Conservation (phyloP, 1,140 invertebrate species). For the Caerostris darwini region DNA sequence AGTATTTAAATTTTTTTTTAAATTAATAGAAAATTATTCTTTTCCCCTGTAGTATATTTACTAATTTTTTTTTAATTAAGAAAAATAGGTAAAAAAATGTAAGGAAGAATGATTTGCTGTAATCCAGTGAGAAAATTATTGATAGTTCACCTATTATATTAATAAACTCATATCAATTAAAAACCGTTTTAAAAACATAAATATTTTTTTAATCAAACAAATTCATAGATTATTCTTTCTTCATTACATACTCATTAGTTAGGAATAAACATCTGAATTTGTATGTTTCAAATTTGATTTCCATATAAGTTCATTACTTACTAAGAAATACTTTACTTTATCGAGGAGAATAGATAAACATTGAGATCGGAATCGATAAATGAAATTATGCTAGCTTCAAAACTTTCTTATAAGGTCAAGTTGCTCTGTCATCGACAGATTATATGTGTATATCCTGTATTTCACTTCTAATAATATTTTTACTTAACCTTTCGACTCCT, state of each 20-base stretch:
- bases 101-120: too few relatives aligned
- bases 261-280: neutral
- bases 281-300: neutral
- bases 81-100: too few relatives aligned
- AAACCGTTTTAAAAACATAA: neutral
- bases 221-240: neutral
- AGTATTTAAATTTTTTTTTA: too few relatives aligned
- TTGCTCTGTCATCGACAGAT: conserved; percentile 61
- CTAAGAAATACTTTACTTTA: conserved; percentile 26
- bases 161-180: neutral
- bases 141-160: neutral
- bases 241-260: neutral
- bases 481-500: conserved; percentile 54
- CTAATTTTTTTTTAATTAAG: too few relatives aligned
- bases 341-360: conserved; percentile 48
- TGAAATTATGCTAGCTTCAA: conserved; percentile 56
- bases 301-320: conserved; percentile 26
- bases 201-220: neutral
- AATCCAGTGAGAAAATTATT: neutral
- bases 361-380: neutral
- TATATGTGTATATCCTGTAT: conserved; percentile 11
- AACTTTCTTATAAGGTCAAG: conserved; percentile 60
- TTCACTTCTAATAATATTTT: conserved; percentile 24
- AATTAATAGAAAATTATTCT: too few relatives aligned
- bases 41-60: too few relatives aligned